Evolutionary conservation across 2,888 invertebrate genomes (phyloP), one percentile per base, ranked within the genome.

Genomic region (Drosophila siamana): DNA sequence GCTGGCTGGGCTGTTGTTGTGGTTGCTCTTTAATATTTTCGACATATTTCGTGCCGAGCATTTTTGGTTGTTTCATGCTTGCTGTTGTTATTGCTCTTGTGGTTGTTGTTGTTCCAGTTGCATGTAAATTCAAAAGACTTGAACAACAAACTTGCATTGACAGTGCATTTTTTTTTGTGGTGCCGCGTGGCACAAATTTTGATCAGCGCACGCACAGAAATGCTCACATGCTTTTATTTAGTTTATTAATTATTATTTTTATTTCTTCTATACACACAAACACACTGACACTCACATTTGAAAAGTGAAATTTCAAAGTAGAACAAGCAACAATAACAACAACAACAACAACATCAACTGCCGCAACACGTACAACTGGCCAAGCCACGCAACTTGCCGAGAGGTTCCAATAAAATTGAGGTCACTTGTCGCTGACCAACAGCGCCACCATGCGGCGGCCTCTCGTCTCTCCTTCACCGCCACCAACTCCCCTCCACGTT

Each of bases 281-380:
- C 44, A 56, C 19, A 38, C 41, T 54, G 28, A 59, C 52, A 55
- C 41, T 76, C 52, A 72, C 63, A 74, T 85, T 79, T 84, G 77
- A 84, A 86, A 87, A 84, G 86, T 84, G 86, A 84, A 84, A 84
- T 83, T 84, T 84, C 66, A 72, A 86, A 84, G 82, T 76, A 86
- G 82, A 87, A 84, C 76, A 74, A 78, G 60, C 62, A 57, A 70
- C 67, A 70, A 60, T 51, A 72, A 54, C 40, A 69, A 61, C 64
- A 77, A 65, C 62, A 67, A 66, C 67, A 72, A 54, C 40, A 69
- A 61, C 64, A 77, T 63, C 62, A 67, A 66, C 67, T 70, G 40
- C 38, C 64, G 56, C 64, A 66, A 47, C 72, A 80, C 71, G 72
- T 72, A 73, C 75, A 54, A 59, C 64, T 64, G 63, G 47, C 64